phyloP scores from a whole-genome alignment of 2,888 invertebrate species.

The Cryptocheilus praepositus region DNA sequence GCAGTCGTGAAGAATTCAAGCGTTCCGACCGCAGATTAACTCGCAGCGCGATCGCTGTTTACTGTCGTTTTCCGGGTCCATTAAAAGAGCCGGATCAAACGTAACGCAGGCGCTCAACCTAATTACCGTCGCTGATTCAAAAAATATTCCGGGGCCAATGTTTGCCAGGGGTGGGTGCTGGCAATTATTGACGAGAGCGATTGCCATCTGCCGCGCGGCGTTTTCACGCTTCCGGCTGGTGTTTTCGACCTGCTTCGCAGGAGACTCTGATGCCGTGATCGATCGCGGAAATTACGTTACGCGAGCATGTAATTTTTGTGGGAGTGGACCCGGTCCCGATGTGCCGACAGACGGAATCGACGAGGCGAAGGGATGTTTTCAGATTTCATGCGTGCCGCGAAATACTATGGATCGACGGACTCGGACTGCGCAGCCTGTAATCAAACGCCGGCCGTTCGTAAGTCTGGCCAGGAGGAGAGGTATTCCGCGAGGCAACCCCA shows the following conservation, averaged over 20 bases:
- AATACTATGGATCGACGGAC: too few relatives aligned
- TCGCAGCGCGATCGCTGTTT: conserved; percentile 41
- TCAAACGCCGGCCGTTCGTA: conserved; percentile 54
- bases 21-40: conserved; percentile 53
- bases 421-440: conserved; percentile 45
- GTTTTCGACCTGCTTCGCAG: too few relatives aligned
- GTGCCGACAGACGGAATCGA: too few relatives aligned
- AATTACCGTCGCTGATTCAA: conserved; percentile 41
- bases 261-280: too few relatives aligned
- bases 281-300: too few relatives aligned
- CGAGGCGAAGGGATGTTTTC: not conserved
- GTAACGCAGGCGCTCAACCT: conserved; percentile 35
- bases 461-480: conserved; percentile 25
- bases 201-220: not conserved
- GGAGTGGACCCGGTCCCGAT: too few relatives aligned
- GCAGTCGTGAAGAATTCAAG: conserved; percentile 58
- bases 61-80: conserved; percentile 46
- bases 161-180: not conserved
- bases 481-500: conserved; percentile 48
- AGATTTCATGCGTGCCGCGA: conserved; percentile 14
- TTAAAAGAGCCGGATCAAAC: conserved; percentile 41
- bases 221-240: too few relatives aligned
- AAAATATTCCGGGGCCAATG: conserved; percentile 28
- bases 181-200: conserved; percentile 37
- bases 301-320: too few relatives aligned